Evolutionary conservation across 2,113 vertebrate genomes (phyloP).

Genomic region (Cryptomyrus ogoouensis): DNA sequence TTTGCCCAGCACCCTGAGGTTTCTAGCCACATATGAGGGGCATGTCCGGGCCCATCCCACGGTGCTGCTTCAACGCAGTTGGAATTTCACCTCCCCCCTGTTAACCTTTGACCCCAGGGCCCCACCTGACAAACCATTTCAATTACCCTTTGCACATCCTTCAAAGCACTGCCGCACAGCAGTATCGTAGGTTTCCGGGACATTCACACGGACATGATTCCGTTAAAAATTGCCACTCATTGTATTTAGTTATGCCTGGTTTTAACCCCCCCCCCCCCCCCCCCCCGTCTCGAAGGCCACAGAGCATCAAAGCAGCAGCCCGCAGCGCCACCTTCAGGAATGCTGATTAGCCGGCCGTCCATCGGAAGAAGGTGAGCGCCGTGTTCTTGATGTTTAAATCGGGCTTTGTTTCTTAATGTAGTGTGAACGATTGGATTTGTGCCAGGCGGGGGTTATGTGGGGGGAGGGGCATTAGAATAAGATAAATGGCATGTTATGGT

Average conservation of each 20-base stretch:
- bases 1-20: not conserved
- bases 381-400: not conserved
- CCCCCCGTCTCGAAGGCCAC: not conserved
- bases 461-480: not conserved
- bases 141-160: constrained; percentile 14
- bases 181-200: not conserved
- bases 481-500: not conserved
- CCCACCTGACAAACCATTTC: not conserved
- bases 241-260: not conserved
- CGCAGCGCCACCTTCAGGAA: not conserved
- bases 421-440: not conserved
- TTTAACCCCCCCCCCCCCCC: too few relatives aligned
- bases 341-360: not conserved
- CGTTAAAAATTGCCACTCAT: not conserved
- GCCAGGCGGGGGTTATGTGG: not conserved
- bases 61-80: not conserved
- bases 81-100: not conserved
- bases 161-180: not conserved
- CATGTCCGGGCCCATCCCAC: not conserved
- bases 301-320: not conserved
- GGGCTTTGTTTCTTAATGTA: not conserved
- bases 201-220: not conserved
- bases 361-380: not conserved
- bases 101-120: not conserved
- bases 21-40: not conserved